These are phyloP conservation scores for Phallusia fumigata DNA, from an alignment of 23 tunicate genomes.

Conservation along the genomic window DNA sequence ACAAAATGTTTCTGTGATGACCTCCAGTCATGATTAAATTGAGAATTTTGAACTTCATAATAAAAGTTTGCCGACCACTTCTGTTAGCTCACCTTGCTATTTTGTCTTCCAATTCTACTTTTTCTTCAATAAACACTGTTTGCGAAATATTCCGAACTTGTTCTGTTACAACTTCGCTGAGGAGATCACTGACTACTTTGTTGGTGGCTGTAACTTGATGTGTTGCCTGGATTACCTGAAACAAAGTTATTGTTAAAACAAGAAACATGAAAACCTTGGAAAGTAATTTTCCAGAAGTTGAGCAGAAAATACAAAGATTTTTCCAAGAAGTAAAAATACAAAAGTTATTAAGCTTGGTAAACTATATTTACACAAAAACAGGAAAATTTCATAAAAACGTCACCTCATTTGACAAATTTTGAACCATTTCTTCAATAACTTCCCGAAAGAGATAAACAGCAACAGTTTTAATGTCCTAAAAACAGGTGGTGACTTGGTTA, in stretches of 20 bases:
- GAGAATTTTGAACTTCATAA: too few relatives aligned
- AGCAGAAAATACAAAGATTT: too few relatives aligned
- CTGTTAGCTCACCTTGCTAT: background rate
- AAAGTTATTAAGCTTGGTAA: too few relatives aligned
- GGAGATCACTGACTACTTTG: conserved; percentile 8
- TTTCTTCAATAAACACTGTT: background rate
- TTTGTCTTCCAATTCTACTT: background rate
- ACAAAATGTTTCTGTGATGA: too few relatives aligned
- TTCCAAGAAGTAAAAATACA: too few relatives aligned
- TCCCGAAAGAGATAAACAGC: conserved; percentile 59
- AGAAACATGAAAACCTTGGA: background rate
- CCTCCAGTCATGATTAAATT: too few relatives aligned
- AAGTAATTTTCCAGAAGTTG: background rate
- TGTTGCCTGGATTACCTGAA: conserved; percentile 17
- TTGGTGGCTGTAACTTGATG: background rate
- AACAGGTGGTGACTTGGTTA: too few relatives aligned
- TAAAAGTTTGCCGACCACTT: too few relatives aligned
- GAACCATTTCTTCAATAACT: conserved; percentile 47
- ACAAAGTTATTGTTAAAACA: too few relatives aligned
- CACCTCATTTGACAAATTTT: conserved; percentile 23
- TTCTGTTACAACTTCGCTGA: conserved; percentile 16
- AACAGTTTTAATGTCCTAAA: conserved; percentile 38
- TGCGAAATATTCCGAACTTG: background rate
- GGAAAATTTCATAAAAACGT: background rate
- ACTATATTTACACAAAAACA: too few relatives aligned